Evolutionary conservation across 2,797 vertebrate species (phyloP).

Genomic region (Myoxocephalus aenaeus): DNA sequence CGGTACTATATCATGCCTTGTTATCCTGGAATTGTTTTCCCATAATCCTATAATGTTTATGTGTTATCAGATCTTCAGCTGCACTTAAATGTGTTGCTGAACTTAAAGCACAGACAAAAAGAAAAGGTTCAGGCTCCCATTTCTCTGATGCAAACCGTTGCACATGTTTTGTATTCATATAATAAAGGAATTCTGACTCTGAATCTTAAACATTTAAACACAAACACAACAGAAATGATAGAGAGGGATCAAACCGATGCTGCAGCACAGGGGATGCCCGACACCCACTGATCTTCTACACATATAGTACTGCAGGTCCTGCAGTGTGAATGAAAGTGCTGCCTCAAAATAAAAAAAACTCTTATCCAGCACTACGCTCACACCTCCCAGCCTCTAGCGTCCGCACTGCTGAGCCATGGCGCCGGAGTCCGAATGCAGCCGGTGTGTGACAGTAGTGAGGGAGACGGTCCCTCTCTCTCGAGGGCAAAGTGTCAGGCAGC

Average conservation of each 20-base stretch:
- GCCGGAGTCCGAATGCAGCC: slow-evolving; percentile 32
- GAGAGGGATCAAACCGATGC: background rate
- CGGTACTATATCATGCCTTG: background rate
- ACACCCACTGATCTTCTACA: background rate
- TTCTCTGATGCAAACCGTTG: background rate
- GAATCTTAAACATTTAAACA: background rate
- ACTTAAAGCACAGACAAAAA: background rate
- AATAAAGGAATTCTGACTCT: background rate
- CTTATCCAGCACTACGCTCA: slow-evolving; percentile 1
- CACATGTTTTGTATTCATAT: background rate
- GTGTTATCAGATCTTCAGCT: background rate
- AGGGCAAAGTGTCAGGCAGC: slow-evolving; percentile 56
- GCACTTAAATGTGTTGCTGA: background rate
- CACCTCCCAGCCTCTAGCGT: slow-evolving; percentile 18
- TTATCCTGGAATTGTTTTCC: background rate
- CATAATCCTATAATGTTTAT: background rate
- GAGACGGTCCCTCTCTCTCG: slow-evolving; percentile 50
- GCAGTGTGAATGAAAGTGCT: background rate
- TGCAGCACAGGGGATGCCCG: background rate
- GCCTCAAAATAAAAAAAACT: slow-evolving; percentile 25
- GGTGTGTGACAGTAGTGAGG: slow-evolving; percentile 40
- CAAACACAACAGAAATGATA: background rate
- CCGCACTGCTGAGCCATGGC: slow-evolving; percentile 18
- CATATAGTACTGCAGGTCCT: background rate
- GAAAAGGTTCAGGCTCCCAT: background rate